Evolutionary conservation across 2,888 invertebrate species (phyloP), one percentile per base, ranked within the genome.

Genomic region (Linnaemya vulpina): DNA sequence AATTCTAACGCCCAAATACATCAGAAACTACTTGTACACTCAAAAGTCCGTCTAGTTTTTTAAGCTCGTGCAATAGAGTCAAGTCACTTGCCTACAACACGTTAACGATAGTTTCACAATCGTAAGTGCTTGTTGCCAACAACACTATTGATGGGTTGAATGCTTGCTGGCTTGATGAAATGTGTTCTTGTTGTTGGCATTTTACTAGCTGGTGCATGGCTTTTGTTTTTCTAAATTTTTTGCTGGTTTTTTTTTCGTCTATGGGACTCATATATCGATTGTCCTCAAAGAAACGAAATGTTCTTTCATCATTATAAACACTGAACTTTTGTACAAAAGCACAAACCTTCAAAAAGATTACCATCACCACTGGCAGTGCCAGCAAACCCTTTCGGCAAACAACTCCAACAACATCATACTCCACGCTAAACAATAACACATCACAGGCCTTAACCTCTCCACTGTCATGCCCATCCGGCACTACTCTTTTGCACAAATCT

Each of bases 1-100:
- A 70, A 46, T 85, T 85, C 78, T 82, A 82, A 82, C 85, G 90
- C 91, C 90, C 91, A 89, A 89, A 60, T 81, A 81, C 87, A 87
- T 86, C 87, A 86, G 51, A 76, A 76, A 76, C 76, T 65, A 82
- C 82, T 82, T 82, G 82, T 76, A 58, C 49, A 62, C 30, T 25
- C 63, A 0, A 51, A 60, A 8, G 55, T 67, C 51, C 43, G n/a
- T 65, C 43, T 67, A 55, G 20, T 13, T 13, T 68, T 77, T 55
- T 73, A 68, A 55, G 58, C 58, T 71, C 38, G 38, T 63, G 30
- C 58, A 55, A 51, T 40, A 58, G 40, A 58, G 60, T 17, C 30
- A 76, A 51, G 51, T 17, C 68, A 49, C 62, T 75, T 81, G 62
- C 53, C 63, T 71, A 81, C 74, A 78, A 82, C 85, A 85, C 85